Conservation (phyloP, 2,113 vertebrate genomes). For the Sinocyclocheilus anshuiensis region DNA sequence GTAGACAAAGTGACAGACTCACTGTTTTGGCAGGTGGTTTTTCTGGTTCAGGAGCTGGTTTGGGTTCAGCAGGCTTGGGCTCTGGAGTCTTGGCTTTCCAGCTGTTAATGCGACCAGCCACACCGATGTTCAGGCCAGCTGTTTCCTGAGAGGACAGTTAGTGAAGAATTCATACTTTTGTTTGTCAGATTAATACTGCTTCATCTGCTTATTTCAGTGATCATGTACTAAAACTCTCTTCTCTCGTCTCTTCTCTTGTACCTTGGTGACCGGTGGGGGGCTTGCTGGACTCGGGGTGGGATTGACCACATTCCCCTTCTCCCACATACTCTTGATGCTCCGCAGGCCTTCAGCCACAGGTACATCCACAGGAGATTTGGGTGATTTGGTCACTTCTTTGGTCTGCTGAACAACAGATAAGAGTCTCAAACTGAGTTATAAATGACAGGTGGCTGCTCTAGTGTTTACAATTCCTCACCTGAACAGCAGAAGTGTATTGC, state of each 20-base stretch:
- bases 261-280: conserved; percentile 82
- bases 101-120: conserved; percentile 87
- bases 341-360: conserved; percentile 85
- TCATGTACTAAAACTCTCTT: not conserved
- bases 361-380: conserved; percentile 83
- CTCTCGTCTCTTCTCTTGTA: conserved; percentile 53
- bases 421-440: not conserved
- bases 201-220: not conserved
- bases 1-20: not conserved
- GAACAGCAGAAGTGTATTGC: conserved; percentile 89
- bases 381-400: conserved; percentile 79
- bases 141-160: conserved; percentile 79
- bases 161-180: not conserved
- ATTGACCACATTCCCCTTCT: conserved; percentile 86
- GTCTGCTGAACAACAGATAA: conserved; percentile 73
- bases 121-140: conserved; percentile 83
- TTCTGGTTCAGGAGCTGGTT: conserved; percentile 64
- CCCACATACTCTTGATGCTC: conserved; percentile 98
- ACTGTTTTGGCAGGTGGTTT: conserved; percentile 8
- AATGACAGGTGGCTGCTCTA: not conserved
- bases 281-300: conserved; percentile 66
- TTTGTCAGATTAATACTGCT: not conserved
- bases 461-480: conserved; percentile 74
- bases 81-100: conserved; percentile 90
- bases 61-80: conserved; percentile 79